These are phyloP conservation scores for Alethe castanea DNA, from an alignment of 2,113 vertebrate genomes.

Conservation along the genomic window DNA sequence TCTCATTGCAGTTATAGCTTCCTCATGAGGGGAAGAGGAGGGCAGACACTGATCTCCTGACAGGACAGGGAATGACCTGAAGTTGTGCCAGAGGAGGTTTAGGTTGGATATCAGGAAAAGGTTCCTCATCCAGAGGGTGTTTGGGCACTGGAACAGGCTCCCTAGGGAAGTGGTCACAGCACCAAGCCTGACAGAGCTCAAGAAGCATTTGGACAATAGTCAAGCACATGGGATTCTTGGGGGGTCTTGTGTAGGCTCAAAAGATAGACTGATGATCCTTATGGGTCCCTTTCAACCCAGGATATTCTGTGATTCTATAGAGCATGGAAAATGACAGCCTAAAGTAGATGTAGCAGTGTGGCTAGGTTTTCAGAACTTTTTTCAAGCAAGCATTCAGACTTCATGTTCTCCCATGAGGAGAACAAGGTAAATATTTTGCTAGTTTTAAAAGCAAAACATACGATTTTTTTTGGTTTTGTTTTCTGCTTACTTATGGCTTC, in stretches of 20 bases:
- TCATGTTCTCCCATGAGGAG: background rate
- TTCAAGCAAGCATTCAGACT: background rate
- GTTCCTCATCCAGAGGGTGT: accelerated
- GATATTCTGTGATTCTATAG: background rate
- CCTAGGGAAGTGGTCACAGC: background rate
- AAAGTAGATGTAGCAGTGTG: background rate
- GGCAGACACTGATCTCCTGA: background rate
- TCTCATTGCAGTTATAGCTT: background rate
- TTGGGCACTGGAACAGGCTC: background rate
- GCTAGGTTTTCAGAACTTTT: background rate
- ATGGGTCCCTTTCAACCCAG: background rate
- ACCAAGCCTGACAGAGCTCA: background rate
- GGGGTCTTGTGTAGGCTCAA: background rate
- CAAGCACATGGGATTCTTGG: background rate
- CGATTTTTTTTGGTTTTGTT: background rate
- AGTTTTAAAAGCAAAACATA: background rate
- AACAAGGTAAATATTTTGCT: background rate
- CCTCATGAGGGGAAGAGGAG: background rate
- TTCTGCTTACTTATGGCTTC: background rate
- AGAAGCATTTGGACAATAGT: background rate
- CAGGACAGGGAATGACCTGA: background rate
- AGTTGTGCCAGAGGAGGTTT: background rate
- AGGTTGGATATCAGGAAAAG: accelerated
- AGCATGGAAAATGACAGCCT: background rate
- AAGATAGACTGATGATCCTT: background rate